These are phyloP conservation scores for Columba janthina DNA, from an alignment of 2,113 vertebrate genomes.

Conservation along the genomic window DNA sequence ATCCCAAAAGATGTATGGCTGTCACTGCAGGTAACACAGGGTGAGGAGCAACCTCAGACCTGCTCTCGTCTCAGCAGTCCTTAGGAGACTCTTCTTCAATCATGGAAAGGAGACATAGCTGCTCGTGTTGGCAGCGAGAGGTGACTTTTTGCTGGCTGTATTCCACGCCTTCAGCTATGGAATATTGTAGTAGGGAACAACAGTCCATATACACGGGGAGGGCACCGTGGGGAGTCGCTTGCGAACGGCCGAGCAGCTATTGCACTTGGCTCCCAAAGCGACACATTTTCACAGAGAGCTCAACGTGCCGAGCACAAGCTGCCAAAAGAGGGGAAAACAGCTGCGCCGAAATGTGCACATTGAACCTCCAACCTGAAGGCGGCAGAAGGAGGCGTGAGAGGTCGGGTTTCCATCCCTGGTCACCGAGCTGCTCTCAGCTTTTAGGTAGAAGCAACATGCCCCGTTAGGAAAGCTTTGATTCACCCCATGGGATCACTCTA, in stretches of 20 bases:
- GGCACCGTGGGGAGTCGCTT: accelerated
- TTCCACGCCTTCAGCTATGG: accelerated
- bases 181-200: background rate
- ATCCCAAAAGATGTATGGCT: background rate
- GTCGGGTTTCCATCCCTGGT: background rate
- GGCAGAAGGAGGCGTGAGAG: background rate
- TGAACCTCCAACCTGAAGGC: accelerated
- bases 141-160: background rate
- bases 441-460: background rate
- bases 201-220: background rate
- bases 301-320: background rate
- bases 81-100: background rate
- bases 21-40: accelerated
- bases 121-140: background rate
- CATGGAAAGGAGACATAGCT: background rate
- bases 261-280: accelerated
- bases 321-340: background rate
- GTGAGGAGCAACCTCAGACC: background rate
- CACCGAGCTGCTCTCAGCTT: background rate
- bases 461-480: accelerated
- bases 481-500: background rate
- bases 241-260: background rate
- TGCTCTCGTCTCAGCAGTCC: background rate
- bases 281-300: background rate
- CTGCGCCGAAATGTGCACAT: accelerated